phyloP scores from a whole-genome alignment of 2,113 vertebrate genomes.

The Chloebia gouldiae region DNA sequence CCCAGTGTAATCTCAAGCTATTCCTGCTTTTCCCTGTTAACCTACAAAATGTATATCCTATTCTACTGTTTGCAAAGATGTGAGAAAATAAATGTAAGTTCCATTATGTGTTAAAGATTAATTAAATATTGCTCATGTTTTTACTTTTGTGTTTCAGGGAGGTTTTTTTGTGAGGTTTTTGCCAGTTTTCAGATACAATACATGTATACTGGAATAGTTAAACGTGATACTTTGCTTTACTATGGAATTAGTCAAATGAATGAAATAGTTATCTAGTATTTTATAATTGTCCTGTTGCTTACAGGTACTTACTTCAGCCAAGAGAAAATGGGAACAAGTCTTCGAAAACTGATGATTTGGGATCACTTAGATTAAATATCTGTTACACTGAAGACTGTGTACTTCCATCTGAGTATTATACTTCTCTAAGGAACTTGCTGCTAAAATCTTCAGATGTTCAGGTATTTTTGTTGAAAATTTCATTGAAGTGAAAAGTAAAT shows the following conservation, averaged over 20 bases:
- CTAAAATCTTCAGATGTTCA: slow-evolving; percentile 93
- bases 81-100: not conserved
- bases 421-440: slow-evolving; percentile 87
- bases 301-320: slow-evolving; percentile 94
- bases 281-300: slow-evolving; percentile 10
- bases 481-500: not conserved
- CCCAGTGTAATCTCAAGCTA: not conserved
- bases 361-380: slow-evolving; percentile 91
- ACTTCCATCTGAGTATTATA: slow-evolving; percentile 89
- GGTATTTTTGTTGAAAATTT: slow-evolving; percentile 69
- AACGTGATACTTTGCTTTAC: not conserved
- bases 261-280: not conserved
- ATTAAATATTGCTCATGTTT: not conserved
- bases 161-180: not conserved
- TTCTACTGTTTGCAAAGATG: not conserved
- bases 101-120: not conserved
- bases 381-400: slow-evolving; percentile 96
- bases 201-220: not conserved
- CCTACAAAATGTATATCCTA: not conserved
- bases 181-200: not conserved
- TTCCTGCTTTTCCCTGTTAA: not conserved
- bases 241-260: not conserved
- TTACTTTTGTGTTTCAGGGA: not conserved
- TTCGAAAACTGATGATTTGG: slow-evolving; percentile 90
- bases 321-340: slow-evolving; percentile 93